Conservation (phyloP, 2,113 vertebrate species). For the Pheucticus melanocephalus region DNA sequence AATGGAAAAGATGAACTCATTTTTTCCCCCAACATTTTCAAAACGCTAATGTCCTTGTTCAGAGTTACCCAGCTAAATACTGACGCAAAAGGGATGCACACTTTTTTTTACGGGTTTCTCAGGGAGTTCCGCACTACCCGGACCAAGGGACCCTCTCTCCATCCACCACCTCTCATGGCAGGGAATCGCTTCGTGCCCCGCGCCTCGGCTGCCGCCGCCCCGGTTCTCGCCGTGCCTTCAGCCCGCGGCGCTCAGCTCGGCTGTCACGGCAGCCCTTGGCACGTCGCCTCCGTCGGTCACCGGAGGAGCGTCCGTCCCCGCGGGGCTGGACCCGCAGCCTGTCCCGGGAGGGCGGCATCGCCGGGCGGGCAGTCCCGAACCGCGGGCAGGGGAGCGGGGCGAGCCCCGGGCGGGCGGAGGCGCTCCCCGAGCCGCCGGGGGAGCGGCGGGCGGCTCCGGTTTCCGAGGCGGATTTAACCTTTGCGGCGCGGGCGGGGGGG, state of each 20-base stretch:
- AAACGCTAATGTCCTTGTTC: neutral
- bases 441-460: neutral
- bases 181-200: accelerated
- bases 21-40: accelerated
- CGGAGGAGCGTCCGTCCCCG: neutral
- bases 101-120: neutral
- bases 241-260: accelerated
- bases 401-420: neutral
- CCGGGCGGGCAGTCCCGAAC: neutral
- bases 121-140: neutral
- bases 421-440: neutral
- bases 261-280: neutral
- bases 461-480: neutral
- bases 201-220: accelerated
- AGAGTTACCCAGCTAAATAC: neutral
- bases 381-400: neutral
- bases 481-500: neutral
- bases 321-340: neutral
- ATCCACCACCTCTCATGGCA: accelerated
- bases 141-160: neutral
- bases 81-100: no score
- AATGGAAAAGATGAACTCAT: neutral
- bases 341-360: neutral
- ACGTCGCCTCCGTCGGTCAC: accelerated
- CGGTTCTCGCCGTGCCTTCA: accelerated